Base-by-base conservation (phyloP, 2,113 vertebrate species). In the Alexandromys fortis region DNA sequence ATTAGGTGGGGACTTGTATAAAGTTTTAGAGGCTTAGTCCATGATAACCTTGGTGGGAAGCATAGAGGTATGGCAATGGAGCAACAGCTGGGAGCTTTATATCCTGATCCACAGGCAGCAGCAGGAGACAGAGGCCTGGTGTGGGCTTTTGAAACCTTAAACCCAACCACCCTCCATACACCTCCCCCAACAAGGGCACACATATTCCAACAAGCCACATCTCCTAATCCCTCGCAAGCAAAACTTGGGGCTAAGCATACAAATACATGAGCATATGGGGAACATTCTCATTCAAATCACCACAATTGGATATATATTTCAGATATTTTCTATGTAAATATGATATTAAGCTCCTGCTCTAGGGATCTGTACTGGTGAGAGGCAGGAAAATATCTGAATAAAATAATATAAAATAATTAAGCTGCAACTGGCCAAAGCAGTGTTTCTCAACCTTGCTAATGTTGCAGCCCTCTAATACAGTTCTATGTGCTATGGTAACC, bases 241-340 rank as follows among this genome's bases (percentile, higher is more conserved):
- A 30, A 63, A 42, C 13, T 42, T 42, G 14, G 24, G 58, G 10
- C 26, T 63, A 42, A 63, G n/a, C 7, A 63, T 63, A 26, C n/a
- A 83, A 63, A 42, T 42, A 42, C 42, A 63, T 55, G 35, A 24
- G 5, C 24, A 5, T 58, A 24, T 24, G 10, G 35, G 33, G 35
- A 58, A 6, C 6, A 38, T 63, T 28, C 24, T 83, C n/a, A 63
- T 63, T 61, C 81, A 63, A 63, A 63, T 24, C n/a, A 16, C n/a
- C n/a, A 58, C 35, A 17, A 63, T 5, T 86, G 22, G 11, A 63
- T 78, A 22, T 55, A 86, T 0, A 49, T 79, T 82, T 83, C 61
- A 87, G 63, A 55, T 86, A 93, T 83, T 91, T 90, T 61, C 52
- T 76, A n/a, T 91, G 7, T n/a, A 61, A 89, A 58, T 58, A 21